These are phyloP conservation scores for Teleopsis dalmanni DNA, from an alignment of 1,140 invertebrate genomes.

Conservation along the genomic window DNA sequence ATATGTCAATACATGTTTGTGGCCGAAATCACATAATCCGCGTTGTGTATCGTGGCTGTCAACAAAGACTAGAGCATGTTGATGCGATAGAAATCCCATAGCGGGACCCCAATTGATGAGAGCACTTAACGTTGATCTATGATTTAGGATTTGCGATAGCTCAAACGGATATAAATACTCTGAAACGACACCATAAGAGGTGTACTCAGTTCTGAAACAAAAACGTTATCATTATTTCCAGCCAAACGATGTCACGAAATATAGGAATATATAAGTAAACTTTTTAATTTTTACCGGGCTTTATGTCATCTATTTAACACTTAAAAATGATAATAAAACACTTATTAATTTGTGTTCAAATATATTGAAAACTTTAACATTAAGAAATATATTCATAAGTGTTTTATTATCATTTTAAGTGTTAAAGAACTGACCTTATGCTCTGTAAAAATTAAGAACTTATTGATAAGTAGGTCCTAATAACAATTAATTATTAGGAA, in stretches of 20 bases:
- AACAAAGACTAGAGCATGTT: slow-evolving; percentile 54
- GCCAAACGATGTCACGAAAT: too few species aligned
- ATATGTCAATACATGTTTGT: slow-evolving; percentile 48
- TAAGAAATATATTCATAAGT: too few species aligned
- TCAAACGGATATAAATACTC: slow-evolving; percentile 62
- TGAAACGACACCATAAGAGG: slow-evolving; percentile 58
- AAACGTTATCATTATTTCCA: too few species aligned
- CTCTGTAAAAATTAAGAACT: too few species aligned
- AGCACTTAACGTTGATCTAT: slow-evolving; percentile 9
- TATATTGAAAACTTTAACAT: too few species aligned
- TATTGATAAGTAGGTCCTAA: too few species aligned
- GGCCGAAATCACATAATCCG: slow-evolving; percentile 46
- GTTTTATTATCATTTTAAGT: too few species aligned
- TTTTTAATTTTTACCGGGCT: background rate
- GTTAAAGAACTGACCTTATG: too few species aligned
- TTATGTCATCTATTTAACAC: background rate
- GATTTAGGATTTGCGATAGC: slow-evolving; percentile 46
- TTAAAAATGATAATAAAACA: too few species aligned
- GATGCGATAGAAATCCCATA: slow-evolving; percentile 51
- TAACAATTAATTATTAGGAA: too few species aligned
- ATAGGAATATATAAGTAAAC: background rate
- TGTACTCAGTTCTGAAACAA: slow-evolving; percentile 58
- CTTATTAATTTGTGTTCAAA: too few species aligned
- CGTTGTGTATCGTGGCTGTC: slow-evolving; percentile 57
- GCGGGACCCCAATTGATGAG: slow-evolving; percentile 49